A percentile compares a stretch with the other conserved stretches of the same genome.
Conservation (phyloP, 1,140 invertebrate species). For the Whitmania pigra region DNA sequence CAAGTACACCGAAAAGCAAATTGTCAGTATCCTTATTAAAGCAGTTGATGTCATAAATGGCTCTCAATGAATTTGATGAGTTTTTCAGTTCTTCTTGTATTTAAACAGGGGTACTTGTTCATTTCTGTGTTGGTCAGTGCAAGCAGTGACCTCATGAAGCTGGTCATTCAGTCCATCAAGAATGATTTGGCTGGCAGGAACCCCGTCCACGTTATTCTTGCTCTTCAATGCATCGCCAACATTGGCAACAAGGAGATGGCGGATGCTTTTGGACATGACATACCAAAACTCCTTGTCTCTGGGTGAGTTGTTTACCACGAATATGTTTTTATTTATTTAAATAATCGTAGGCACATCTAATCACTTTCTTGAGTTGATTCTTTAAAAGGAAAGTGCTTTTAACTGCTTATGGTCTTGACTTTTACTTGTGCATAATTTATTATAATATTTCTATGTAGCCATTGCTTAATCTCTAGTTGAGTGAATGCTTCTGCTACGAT, state of each 20-base stretch:
- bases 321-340: neutral
- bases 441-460: too few relatives aligned
- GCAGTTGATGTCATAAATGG: neutral
- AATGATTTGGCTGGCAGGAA: slow-evolving; percentile 93
- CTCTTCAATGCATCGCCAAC: slow-evolving; percentile 97
- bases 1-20: slow-evolving; percentile 99
- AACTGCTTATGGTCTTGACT: too few relatives aligned
- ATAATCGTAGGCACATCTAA: too few relatives aligned
- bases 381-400: too few relatives aligned
- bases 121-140: slow-evolving; percentile 17
- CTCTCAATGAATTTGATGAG: neutral
- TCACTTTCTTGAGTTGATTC: too few relatives aligned
- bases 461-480: too few relatives aligned
- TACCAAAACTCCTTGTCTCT: slow-evolving; percentile 54
- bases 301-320: neutral
- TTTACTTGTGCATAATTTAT: too few relatives aligned
- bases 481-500: too few relatives aligned
- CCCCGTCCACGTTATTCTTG: slow-evolving; percentile 96
- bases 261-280: slow-evolving; percentile 92
- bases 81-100: neutral
- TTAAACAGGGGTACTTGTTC: slow-evolving; percentile 37
- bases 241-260: slow-evolving; percentile 99
- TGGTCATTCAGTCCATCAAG: slow-evolving; percentile 91
- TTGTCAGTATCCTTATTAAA: slow-evolving; percentile 40
- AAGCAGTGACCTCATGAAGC: slow-evolving; percentile 19